A percentile compares a stretch with the other conserved stretches of the same genome.
phyloP scores from a whole-genome alignment of 2,113 vertebrate genomes.

The Lontra canadensis region DNA sequence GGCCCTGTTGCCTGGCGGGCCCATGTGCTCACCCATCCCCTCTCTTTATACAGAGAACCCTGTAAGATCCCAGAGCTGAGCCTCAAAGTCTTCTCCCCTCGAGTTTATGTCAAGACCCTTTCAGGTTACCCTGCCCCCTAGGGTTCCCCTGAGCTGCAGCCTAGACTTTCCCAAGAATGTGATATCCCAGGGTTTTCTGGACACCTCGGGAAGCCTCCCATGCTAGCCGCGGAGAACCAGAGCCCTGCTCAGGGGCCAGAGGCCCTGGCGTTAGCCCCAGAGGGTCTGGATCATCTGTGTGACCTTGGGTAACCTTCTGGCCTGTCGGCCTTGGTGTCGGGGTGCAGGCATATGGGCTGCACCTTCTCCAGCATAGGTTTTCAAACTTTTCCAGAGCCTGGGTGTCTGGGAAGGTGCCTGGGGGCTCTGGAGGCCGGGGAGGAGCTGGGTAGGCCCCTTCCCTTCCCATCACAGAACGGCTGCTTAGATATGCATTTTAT shows the following conservation, averaged over 20 bases:
- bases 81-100: neutral
- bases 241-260: neutral
- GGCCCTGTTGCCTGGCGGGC: too few relatives aligned
- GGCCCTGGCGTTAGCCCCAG: neutral
- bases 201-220: neutral
- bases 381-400: neutral
- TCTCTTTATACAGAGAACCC: neutral
- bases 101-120: neutral
- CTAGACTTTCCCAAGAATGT: neutral
- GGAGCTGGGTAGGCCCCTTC: neutral
- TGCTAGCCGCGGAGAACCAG: neutral
- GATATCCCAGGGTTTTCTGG: neutral
- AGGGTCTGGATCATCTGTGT: neutral
- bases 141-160: neutral
- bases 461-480: neutral
- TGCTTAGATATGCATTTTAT: constrained; percentile 53
- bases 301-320: neutral
- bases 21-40: rapidly evolving
- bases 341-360: neutral
- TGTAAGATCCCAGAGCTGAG: neutral
- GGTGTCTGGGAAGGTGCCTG: neutral
- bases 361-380: neutral
- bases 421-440: neutral
- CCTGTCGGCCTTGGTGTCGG: neutral
- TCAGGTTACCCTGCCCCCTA: neutral